Evolutionary conservation across 2,113 vertebrate genomes (phyloP).

Genomic region (Hoplias malabaricus): DNA sequence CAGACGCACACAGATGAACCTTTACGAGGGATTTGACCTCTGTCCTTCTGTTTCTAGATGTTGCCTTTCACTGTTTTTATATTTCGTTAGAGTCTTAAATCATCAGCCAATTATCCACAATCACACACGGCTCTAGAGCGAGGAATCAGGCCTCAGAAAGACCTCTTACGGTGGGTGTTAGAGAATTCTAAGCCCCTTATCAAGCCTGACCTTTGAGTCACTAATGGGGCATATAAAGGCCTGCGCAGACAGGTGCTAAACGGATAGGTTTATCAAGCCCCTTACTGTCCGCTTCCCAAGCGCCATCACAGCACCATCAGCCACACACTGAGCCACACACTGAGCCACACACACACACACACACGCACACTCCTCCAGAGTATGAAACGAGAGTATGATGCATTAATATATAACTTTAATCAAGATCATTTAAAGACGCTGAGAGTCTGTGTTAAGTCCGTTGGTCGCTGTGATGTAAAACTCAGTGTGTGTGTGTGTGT

Average conservation of each 20-base stretch:
- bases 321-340: no score
- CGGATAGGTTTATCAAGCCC: constrained; percentile 5
- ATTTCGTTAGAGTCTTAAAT: neutral
- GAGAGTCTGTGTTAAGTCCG: no score
- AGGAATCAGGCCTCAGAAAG: neutral
- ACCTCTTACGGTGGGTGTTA: constrained; percentile 35
- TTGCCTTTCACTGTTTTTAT: no score
- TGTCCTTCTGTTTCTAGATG: no score
- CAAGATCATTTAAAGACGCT: no score
- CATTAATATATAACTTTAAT: no score
- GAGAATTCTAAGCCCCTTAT: constrained; percentile 31
- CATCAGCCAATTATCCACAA: neutral
- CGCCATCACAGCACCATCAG: neutral
- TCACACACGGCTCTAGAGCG: neutral
- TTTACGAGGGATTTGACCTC: no score
- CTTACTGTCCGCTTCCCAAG: neutral
- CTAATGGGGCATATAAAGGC: constrained; percentile 6
- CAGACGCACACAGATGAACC: neutral
- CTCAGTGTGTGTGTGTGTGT: no score
- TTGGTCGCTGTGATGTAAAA: no score
- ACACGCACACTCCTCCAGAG: no score
- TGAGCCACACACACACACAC: no score
- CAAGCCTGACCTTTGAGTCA: constrained; percentile 37
- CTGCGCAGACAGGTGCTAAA: constrained; percentile 19
- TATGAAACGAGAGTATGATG: no score